A percentile compares a stretch with the other conserved stretches of the same genome.
phyloP scores from a whole-genome alignment of 1,140 invertebrate genomes.

The Calephelis nemesis region DNA sequence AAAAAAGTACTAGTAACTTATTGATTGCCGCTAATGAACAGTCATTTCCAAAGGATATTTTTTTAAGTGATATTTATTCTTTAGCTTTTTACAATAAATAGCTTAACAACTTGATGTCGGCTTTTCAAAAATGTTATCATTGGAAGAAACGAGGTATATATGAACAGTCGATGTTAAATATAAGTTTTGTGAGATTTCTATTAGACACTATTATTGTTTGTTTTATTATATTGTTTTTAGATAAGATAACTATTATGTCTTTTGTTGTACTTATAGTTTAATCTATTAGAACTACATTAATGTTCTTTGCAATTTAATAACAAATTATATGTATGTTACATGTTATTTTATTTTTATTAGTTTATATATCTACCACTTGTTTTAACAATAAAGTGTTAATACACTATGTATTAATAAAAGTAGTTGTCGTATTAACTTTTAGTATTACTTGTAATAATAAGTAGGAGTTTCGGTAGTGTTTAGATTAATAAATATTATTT shows the following conservation, averaged over 20 bases:
- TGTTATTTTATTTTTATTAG: slow-evolving; percentile 45
- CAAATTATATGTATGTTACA: slow-evolving; percentile 50
- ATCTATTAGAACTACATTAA: slow-evolving; percentile 44
- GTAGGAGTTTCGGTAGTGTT: slow-evolving; percentile 63
- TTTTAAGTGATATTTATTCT: slow-evolving; percentile 70
- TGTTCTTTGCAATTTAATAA: slow-evolving; percentile 51
- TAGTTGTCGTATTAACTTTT: slow-evolving; percentile 70
- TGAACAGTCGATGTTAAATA: slow-evolving; percentile 70
- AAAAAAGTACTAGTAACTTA: slow-evolving; percentile 49
- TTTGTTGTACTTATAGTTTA: slow-evolving; percentile 37
- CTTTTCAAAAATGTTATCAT: slow-evolving; percentile 75
- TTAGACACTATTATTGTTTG: slow-evolving; percentile 49
- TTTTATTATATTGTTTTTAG: slow-evolving; percentile 53
- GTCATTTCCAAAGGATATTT: slow-evolving; percentile 63
- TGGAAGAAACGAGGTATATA: slow-evolving; percentile 74
- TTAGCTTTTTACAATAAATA: slow-evolving; percentile 72
- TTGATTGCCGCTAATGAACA: slow-evolving; percentile 54
- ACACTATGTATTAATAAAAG: slow-evolving; percentile 55
- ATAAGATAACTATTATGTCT: slow-evolving; percentile 50
- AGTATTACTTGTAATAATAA: slow-evolving; percentile 76
- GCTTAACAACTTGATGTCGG: slow-evolving; percentile 75
- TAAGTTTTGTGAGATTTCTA: slow-evolving; percentile 59
- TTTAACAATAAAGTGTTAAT: slow-evolving; percentile 53
- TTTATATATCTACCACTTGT: slow-evolving; percentile 27
- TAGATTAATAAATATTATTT: slow-evolving; percentile 77